Base-by-base conservation (phyloP, 1,140 invertebrate species). In the Oncopodura yosiiana region DNA sequence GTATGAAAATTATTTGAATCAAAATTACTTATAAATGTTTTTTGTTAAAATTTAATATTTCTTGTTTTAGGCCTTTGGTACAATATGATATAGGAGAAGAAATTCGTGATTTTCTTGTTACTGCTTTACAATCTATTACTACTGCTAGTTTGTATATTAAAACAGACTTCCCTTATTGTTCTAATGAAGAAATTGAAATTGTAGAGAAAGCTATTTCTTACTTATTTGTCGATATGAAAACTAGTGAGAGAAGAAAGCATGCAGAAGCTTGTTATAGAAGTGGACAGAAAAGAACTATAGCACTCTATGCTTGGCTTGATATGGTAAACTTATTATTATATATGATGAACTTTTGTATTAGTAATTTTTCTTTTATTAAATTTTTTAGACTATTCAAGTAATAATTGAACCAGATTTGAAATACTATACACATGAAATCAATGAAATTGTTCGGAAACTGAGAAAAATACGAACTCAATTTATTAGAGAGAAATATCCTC, bases 191-290 rank as follows among this genome's bases (percentile, higher is more conserved):
- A 41, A 44, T 63, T 3, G 11, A 26, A 14, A 49, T 56, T n/a
- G 30, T 60, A 23, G 42, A 59, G 36, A 63, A 60, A 56, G 61
- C 61, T 6, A 49, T 60, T 24, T 39, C 61, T 3, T 63, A 60
- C 26, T 27, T 63, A 24, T 63, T 63, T 38, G 50, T 63, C 16
- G 61, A 63, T 18, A 39, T 63, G 41, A 39, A 45, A 37, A 50
- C 44, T 2, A 34, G 34, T 5, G 54, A 59, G 12, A 34, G 61
- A 26, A 48, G 61, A 30, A 3, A 49, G 9, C 61, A 63, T 38
- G 61, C 61, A 21, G 48, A 55, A 23, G 37, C 32, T 12, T 63
- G 56, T 41, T 63, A 63, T 32, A 41, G 26, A 5, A 57, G 57
- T 1, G 49, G 57, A 37, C 61, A 63, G 21, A 53, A 51, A 14